Conservation (phyloP, 2,888 invertebrate species). For the Ferrisia virgata region DNA sequence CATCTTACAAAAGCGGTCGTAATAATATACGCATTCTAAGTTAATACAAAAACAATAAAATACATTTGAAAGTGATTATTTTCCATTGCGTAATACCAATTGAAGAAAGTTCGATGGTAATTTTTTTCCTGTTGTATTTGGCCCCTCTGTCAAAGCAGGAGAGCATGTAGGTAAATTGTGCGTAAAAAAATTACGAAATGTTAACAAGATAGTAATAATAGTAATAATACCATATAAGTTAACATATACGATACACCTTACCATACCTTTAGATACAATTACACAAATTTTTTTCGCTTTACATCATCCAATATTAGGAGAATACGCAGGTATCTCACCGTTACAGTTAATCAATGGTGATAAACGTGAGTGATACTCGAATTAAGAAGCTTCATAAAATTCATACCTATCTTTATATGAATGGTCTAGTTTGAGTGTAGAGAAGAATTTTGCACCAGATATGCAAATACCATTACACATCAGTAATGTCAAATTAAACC, state of each 20-base stretch:
- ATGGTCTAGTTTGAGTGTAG: no score
- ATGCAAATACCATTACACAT: neutral
- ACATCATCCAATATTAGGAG: no score
- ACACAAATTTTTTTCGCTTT: neutral
- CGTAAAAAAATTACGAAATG: neutral
- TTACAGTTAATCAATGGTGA: no score
- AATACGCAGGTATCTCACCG: no score
- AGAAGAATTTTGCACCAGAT: neutral
- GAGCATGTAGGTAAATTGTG: neutral
- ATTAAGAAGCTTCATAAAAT: no score
- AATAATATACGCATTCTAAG: neutral
- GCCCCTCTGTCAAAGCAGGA: no score
- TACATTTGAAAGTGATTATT: neutral
- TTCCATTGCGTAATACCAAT: neutral
- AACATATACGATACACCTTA: no score
- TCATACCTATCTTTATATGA: no score
- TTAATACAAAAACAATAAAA: conserved; percentile 5
- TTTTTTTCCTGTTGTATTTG: neutral
- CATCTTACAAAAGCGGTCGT: conserved; percentile 1
- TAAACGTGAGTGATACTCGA: neutral
- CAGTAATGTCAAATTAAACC: neutral
- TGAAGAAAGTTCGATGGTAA: neutral
- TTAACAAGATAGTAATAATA: neutral
- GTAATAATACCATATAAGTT: no score
- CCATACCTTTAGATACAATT: neutral